These are phyloP conservation scores for Scolopax mira DNA, from an alignment of 2,113 vertebrate genomes.

Conservation along the genomic window DNA sequence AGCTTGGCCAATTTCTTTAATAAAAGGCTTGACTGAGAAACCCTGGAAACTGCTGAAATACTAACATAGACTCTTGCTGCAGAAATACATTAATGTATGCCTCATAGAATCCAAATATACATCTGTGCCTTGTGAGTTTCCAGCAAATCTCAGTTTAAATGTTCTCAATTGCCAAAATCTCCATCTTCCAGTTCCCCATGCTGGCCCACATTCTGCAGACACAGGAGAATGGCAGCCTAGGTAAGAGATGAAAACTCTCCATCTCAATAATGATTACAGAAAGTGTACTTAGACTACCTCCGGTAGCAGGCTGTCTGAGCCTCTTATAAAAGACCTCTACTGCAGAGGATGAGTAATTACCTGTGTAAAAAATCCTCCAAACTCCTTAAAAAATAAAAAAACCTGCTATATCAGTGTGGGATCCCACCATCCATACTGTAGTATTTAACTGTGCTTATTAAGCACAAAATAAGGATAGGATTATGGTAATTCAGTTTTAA, in stretches of 20 bases:
- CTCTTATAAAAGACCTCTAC: neutral
- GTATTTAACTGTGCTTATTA: neutral
- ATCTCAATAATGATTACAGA: neutral
- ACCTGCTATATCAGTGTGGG: neutral
- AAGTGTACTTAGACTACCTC: neutral
- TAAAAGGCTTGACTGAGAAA: neutral
- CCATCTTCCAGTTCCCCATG: neutral
- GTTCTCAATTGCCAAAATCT: neutral
- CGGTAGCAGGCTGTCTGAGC: neutral
- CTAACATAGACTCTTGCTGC: neutral
- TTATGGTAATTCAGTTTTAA: neutral
- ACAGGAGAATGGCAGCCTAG: neutral
- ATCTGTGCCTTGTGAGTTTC: neutral
- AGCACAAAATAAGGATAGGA: neutral
- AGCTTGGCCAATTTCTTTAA: neutral
- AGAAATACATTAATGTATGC: neutral
- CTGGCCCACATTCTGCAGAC: neutral
- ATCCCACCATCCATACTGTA: neutral
- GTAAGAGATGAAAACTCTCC: neutral
- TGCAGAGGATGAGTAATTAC: neutral
- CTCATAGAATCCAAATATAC: neutral
- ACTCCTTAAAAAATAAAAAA: neutral
- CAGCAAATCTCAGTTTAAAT: neutral
- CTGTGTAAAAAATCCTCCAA: neutral
- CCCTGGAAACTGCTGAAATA: neutral